These are phyloP conservation scores for Eilema griseolum DNA, from an alignment of 2,888 invertebrate genomes.

Conservation along the genomic window DNA sequence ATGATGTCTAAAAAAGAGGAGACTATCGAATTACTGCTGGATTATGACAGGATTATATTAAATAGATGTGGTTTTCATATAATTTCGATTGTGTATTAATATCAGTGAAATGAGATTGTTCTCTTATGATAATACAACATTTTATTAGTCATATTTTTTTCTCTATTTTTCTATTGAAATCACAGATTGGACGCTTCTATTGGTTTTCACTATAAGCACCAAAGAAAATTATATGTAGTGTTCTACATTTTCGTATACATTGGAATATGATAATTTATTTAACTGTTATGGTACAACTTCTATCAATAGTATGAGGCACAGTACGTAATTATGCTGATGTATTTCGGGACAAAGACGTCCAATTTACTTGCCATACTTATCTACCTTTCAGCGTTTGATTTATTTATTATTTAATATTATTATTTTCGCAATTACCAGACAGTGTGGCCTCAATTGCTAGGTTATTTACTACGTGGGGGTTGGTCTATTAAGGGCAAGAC, in stretches of 20 bases:
- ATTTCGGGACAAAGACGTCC: not conserved
- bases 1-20: not conserved
- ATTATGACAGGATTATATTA: not conserved
- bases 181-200: not conserved
- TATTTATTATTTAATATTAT: not conserved
- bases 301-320: too few relatives aligned
- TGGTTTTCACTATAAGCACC: not conserved
- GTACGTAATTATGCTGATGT: not conserved
- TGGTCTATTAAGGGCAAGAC: conserved; percentile 17
- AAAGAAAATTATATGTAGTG: too few relatives aligned
- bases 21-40: not conserved
- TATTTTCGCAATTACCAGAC: not conserved
- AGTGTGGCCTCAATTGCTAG: not conserved
- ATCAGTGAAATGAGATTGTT: not conserved
- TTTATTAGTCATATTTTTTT: too few relatives aligned
- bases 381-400: not conserved
- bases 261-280: not conserved
- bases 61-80: too few relatives aligned
- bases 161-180: not conserved
- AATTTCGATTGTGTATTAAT: not conserved
- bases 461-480: conserved; percentile 32
- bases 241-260: not conserved
- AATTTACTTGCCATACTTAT: not conserved
- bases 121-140: not conserved
- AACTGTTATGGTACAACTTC: too few relatives aligned